phyloP scores from a whole-genome alignment of 1,140 invertebrate genomes.

The Helicoverpa zea region DNA sequence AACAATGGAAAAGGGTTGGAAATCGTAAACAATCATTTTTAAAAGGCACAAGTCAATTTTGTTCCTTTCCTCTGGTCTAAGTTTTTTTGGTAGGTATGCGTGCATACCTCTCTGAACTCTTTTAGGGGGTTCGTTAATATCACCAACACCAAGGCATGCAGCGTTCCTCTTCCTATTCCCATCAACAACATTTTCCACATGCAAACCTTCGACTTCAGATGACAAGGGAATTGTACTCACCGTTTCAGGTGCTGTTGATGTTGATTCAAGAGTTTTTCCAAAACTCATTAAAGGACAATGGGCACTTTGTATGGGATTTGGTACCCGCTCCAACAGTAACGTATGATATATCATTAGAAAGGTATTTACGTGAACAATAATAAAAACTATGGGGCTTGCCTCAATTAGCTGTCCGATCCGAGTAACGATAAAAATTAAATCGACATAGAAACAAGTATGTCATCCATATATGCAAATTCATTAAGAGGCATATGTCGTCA shows the following conservation, averaged over 20 bases:
- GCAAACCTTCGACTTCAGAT: neutral
- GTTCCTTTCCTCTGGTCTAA: neutral
- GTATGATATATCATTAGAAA: too few species aligned
- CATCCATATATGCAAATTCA: too few species aligned
- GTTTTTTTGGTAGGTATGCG: neutral
- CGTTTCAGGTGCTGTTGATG: neutral
- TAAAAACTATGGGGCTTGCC: too few species aligned
- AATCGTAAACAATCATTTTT: conserved; percentile 2
- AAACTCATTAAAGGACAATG: too few species aligned
- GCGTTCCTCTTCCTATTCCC: neutral
- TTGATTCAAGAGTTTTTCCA: neutral
- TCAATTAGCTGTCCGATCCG: too few species aligned
- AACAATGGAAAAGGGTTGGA: neutral
- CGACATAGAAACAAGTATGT: too few species aligned
- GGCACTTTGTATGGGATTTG: too few species aligned
- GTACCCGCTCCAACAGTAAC: too few species aligned
- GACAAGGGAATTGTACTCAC: neutral
- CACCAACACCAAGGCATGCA: neutral
- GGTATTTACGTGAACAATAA: too few species aligned
- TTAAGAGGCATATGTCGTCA: too few species aligned
- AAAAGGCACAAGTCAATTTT: neutral
- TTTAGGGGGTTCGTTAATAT: neutral
- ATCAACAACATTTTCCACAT: neutral
- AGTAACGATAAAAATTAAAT: too few species aligned
- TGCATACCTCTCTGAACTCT: neutral